Percentiles rank a stretch among this genome's conserved stretches.
These are phyloP conservation scores for Drosophila mojavensis DNA, from an alignment of 1,140 invertebrate species.

Conservation along the genomic window DNA sequence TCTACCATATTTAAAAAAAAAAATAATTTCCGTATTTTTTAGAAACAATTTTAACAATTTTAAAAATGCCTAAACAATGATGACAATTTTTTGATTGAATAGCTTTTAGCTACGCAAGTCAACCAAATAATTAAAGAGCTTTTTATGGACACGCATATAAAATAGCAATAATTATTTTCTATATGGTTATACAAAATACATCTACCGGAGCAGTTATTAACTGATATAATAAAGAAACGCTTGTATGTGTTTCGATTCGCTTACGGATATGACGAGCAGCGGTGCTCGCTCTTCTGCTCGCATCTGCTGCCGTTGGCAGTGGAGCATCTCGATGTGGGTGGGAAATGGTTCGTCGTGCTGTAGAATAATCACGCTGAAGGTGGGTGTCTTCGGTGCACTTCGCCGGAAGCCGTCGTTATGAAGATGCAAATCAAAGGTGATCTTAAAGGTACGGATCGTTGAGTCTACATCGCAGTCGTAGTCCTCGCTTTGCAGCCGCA, in stretches of 20 bases:
- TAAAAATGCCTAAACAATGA: not conserved
- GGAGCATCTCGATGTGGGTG: slow-evolving; percentile 54
- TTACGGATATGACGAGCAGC: slow-evolving; percentile 70
- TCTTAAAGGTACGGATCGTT: slow-evolving; percentile 15
- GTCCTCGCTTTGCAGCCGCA: slow-evolving; percentile 40
- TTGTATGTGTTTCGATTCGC: slow-evolving; percentile 82
- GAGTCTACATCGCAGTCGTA: not conserved
- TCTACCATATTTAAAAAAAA: slow-evolving; percentile 21
- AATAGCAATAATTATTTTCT: slow-evolving; percentile 15
- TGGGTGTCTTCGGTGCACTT: slow-evolving; percentile 59
- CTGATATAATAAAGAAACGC: slow-evolving; percentile 80
- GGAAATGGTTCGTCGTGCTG: slow-evolving; percentile 56
- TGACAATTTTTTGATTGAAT: slow-evolving; percentile 29
- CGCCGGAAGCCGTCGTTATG: slow-evolving; percentile 73
- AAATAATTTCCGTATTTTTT: not conserved
- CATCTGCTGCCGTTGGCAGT: slow-evolving; percentile 42
- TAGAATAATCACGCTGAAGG: slow-evolving; percentile 66
- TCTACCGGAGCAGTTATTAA: slow-evolving; percentile 48
- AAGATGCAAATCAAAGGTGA: slow-evolving; percentile 77
- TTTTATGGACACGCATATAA: slow-evolving; percentile 18
- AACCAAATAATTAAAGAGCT: slow-evolving; percentile 21
- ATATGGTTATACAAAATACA: slow-evolving; percentile 38
- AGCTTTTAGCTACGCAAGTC: not conserved
- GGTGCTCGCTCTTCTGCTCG: slow-evolving; percentile 38
- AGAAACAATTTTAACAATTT: not conserved